These are phyloP conservation scores for Mesembrinibis cayennensis DNA, from an alignment of 2,113 vertebrate genomes.

Conservation along the genomic window DNA sequence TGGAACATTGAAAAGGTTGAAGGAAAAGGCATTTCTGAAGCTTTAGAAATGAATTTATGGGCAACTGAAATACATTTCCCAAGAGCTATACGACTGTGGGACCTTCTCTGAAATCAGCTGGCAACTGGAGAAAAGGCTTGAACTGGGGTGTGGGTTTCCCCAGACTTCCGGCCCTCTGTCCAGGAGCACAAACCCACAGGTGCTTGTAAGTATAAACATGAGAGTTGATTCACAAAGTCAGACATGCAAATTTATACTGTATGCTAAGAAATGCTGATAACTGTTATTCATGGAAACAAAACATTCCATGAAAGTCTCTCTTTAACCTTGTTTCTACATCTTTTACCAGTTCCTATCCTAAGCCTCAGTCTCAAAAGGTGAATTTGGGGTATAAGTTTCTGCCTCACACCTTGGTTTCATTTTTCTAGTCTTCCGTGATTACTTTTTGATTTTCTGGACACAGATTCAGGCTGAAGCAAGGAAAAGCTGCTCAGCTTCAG, in stretches of 20 bases:
- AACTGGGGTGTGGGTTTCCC: background rate
- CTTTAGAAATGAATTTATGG: background rate
- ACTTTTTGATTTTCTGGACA: background rate
- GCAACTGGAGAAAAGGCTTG: background rate
- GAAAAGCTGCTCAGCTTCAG: background rate
- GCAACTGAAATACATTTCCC: background rate
- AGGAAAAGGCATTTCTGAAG: background rate
- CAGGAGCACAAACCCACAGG: background rate
- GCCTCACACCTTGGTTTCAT: background rate
- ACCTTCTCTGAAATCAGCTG: background rate
- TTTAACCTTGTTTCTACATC: background rate
- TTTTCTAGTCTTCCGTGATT: background rate
- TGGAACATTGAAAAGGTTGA: background rate
- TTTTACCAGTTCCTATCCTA: background rate
- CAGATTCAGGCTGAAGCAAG: background rate
- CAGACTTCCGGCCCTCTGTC: background rate
- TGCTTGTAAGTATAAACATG: background rate
- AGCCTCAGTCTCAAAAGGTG: background rate
- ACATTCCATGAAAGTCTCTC: background rate
- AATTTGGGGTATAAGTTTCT: background rate
- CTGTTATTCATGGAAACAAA: background rate
- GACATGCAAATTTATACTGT: background rate
- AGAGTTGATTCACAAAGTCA: background rate
- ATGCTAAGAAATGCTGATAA: background rate
- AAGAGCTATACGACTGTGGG: background rate